Evolutionary conservation across 2,113 vertebrate species (phyloP).

Genomic region (Thamnaconus septentrionalis): DNA sequence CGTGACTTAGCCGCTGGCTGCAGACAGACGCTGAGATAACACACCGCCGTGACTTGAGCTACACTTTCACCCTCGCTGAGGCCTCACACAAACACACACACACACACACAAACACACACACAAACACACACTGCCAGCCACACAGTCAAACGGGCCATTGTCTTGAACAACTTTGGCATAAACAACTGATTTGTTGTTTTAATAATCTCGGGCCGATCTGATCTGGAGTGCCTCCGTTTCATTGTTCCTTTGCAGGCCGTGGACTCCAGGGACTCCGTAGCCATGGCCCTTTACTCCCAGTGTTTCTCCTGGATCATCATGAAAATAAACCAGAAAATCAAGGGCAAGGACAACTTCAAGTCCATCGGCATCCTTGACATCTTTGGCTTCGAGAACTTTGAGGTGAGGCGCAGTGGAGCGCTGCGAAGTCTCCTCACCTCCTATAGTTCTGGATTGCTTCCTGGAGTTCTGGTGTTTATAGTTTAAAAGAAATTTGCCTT

Average conservation of each 20-base stretch:
- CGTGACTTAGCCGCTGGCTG: constrained; percentile 13
- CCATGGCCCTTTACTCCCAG: constrained; percentile 92
- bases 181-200: not conserved
- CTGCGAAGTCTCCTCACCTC: not conserved
- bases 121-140: not conserved
- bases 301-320: constrained; percentile 93
- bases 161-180: constrained; percentile 11
- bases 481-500: too few species aligned
- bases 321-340: constrained; percentile 89
- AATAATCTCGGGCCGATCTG: constrained; percentile 8
- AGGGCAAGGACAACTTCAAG: constrained; percentile 91
- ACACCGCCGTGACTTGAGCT: constrained; percentile 36
- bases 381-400: constrained; percentile 93
- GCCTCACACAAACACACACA: constrained; percentile 24
- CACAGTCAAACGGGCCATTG: constrained; percentile 6
- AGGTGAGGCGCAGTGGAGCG: constrained; percentile 69
- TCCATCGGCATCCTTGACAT: constrained; percentile 94
- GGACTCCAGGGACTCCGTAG: constrained; percentile 88
- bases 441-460: not conserved
- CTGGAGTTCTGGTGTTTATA: too few species aligned
- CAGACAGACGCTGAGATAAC: constrained; percentile 48
- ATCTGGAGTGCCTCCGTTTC: not conserved
- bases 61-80: constrained; percentile 23
- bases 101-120: not conserved
- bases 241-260: constrained; percentile 75